These are phyloP conservation scores for Helicoverpa assulta DNA, from an alignment of 2,888 invertebrate genomes.

Conservation along the genomic window DNA sequence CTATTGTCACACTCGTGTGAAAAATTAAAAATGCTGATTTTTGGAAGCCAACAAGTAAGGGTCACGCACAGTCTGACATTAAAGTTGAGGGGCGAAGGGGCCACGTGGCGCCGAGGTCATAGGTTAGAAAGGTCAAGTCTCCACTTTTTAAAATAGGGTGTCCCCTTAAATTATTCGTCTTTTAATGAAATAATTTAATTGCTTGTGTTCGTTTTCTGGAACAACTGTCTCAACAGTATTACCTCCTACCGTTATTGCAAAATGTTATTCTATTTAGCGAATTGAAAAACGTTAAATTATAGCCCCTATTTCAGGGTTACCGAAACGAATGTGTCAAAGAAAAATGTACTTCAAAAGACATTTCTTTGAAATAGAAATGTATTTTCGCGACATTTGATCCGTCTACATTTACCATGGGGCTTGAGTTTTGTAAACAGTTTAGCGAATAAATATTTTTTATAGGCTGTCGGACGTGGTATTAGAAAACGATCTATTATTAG, in stretches of 20 bases:
- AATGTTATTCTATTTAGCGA: slow-evolving; percentile 33
- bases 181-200: slow-evolving; percentile 67
- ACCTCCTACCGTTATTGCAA: slow-evolving; percentile 16
- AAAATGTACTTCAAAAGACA: slow-evolving; percentile 46
- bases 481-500: slow-evolving; percentile 72
- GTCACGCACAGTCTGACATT: slow-evolving; percentile 67
- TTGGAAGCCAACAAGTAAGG: slow-evolving; percentile 72
- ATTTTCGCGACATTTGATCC: slow-evolving; percentile 51
- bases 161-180: slow-evolving; percentile 59
- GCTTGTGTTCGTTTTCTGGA: slow-evolving; percentile 37
- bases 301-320: slow-evolving; percentile 31
- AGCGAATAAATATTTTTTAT: slow-evolving; percentile 34
- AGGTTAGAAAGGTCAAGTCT: slow-evolving; percentile 81
- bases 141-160: slow-evolving; percentile 69
- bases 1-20: slow-evolving; percentile 66
- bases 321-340: slow-evolving; percentile 50
- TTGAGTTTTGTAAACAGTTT: slow-evolving; percentile 49
- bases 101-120: slow-evolving; percentile 85
- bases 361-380: slow-evolving; percentile 55
- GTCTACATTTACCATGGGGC: slow-evolving; percentile 42
- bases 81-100: slow-evolving; percentile 64
- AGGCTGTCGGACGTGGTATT: slow-evolving; percentile 47
- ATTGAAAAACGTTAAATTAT: slow-evolving; percentile 30
- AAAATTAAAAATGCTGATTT: slow-evolving; percentile 75
- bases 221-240: slow-evolving; percentile 16